Percentiles rank a stretch among this genome's conserved stretches.
These are phyloP conservation scores for Paratrypauchen microcephalus DNA, from an alignment of 2,797 vertebrate genomes.

Conservation along the genomic window DNA sequence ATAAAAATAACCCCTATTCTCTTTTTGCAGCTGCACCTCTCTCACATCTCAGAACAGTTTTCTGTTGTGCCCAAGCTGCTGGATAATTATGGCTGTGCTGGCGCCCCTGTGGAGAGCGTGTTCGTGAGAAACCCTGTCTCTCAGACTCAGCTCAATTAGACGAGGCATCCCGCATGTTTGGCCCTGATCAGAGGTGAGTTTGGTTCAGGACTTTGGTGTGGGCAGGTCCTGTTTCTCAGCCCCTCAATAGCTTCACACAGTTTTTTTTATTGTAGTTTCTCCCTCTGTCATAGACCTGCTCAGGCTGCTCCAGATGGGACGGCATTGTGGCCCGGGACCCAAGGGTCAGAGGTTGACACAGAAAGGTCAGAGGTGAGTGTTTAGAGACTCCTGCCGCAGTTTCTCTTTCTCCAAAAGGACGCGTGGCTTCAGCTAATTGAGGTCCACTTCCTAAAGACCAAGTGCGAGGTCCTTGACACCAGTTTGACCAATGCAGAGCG, in stretches of 20 bases:
- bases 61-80: slow-evolving; percentile 36
- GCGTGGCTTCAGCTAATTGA: slow-evolving; percentile 74
- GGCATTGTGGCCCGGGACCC: slow-evolving; percentile 66
- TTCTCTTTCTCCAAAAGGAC: slow-evolving; percentile 63
- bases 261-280: slow-evolving; percentile 45
- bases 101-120: slow-evolving; percentile 32
- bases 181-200: slow-evolving; percentile 38
- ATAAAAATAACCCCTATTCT: not conserved
- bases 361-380: slow-evolving; percentile 55
- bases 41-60: slow-evolving; percentile 21
- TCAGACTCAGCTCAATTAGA: slow-evolving; percentile 21
- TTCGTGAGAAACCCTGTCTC: slow-evolving; percentile 27
- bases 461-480: slow-evolving; percentile 57
- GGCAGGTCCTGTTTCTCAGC: slow-evolving; percentile 51
- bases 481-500: slow-evolving; percentile 51
- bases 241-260: slow-evolving; percentile 49
- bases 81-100: slow-evolving; percentile 12
- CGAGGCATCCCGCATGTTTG: slow-evolving; percentile 24
- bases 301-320: slow-evolving; percentile 60
- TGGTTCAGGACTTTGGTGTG: slow-evolving; percentile 29
- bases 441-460: slow-evolving; percentile 50
- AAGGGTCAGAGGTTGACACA: slow-evolving; percentile 50
- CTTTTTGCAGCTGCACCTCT: slow-evolving; percentile 7
- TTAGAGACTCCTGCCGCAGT: slow-evolving; percentile 68
- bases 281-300: slow-evolving; percentile 47